Evolutionary conservation across 2,113 vertebrate species (phyloP).

Genomic region (Hyperopisus bebe): DNA sequence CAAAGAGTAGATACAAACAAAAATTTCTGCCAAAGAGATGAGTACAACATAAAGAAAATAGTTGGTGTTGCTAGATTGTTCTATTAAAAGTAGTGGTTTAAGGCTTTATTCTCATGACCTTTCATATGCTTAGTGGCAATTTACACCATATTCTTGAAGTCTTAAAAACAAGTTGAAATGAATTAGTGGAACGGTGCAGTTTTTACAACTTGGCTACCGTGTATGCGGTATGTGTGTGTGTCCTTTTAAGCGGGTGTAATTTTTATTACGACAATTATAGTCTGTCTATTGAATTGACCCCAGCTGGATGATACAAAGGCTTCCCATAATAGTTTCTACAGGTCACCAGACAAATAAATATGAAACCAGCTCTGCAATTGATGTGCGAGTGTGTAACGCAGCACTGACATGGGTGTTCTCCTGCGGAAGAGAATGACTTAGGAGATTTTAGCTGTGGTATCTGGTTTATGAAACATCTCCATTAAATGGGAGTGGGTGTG

Average conservation of each 20-base stretch:
- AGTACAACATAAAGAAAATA: background rate
- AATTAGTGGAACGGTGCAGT: background rate
- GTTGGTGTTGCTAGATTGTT: background rate
- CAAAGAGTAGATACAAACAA: conserved; percentile 13
- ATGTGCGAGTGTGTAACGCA: background rate
- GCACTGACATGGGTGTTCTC: background rate
- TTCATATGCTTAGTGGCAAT: background rate
- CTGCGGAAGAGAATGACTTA: conserved; percentile 26
- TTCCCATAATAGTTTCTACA: conserved; percentile 7
- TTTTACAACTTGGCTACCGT: background rate
- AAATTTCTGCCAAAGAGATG: conserved; percentile 5
- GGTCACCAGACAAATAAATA: background rate
- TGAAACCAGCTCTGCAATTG: background rate
- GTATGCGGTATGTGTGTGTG: background rate
- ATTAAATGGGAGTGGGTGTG: conserved; percentile 19
- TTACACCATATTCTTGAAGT: background rate
- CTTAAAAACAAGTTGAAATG: background rate
- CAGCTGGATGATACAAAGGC: background rate
- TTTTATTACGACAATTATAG: background rate
- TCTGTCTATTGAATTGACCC: background rate
- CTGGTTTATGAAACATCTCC: conserved; percentile 34
- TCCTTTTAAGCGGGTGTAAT: background rate
- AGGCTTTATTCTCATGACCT: background rate
- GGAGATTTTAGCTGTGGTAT: conserved; percentile 26
- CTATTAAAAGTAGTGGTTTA: background rate